Evolutionary conservation across 2,888 invertebrate genomes (phyloP).

Genomic region (Drosophila limbata): DNA sequence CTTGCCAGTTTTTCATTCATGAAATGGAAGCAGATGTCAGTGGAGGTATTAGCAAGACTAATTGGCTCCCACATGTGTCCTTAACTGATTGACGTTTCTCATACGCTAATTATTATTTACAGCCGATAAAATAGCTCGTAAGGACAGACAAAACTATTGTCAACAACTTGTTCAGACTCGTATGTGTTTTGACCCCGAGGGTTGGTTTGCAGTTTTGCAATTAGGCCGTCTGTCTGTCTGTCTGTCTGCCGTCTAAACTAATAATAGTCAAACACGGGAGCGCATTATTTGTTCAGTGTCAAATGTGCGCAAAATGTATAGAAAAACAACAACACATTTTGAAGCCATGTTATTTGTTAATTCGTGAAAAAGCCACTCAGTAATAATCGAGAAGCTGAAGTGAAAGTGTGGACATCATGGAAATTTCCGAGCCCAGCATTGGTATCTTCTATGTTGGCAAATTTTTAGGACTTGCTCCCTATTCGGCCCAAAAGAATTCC

Average conservation of each 20-base stretch:
- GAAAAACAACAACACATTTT: constrained; percentile 35
- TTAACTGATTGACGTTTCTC: constrained; percentile 69
- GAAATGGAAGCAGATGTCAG: constrained; percentile 37
- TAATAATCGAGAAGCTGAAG: constrained; percentile 29
- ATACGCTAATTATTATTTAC: constrained; percentile 79
- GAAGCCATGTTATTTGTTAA: constrained; percentile 32
- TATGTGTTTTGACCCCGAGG: constrained; percentile 1
- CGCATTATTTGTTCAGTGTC: constrained; percentile 70
- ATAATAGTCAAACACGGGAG: constrained; percentile 74
- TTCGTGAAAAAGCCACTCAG: constrained; percentile 21
- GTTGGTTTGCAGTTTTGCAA: constrained; percentile 22
- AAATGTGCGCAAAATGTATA: constrained; percentile 37
- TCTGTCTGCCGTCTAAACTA: constrained; percentile 44
- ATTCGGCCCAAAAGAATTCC: constrained; percentile 70
- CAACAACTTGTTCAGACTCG: constrained; percentile 48
- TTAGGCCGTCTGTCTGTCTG: constrained; percentile 29
- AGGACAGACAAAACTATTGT: constrained; percentile 40
- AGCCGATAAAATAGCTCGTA: constrained; percentile 16
- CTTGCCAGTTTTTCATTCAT: constrained; percentile 46
- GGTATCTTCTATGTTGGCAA: constrained; percentile 83
- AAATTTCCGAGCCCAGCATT: constrained; percentile 82
- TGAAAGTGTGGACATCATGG: constrained; percentile 70
- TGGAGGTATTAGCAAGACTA: constrained; percentile 37
- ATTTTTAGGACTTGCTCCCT: constrained; percentile 83
- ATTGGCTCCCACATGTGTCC: constrained; percentile 56